Conservation (phyloP, 1,140 invertebrate genomes). For the Bicyclus anynana region DNA sequence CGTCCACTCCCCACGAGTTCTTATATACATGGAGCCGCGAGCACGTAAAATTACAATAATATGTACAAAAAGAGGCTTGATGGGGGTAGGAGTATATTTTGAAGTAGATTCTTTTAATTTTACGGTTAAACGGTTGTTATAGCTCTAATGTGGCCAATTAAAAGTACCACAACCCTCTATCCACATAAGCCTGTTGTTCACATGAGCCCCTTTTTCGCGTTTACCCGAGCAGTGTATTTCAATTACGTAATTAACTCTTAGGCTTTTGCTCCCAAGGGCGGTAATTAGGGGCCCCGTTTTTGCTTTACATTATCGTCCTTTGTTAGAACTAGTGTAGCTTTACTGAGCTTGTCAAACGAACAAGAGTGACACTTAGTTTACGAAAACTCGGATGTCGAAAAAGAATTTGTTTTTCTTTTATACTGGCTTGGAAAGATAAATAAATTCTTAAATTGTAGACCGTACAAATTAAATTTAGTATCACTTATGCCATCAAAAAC, state of each 20-base stretch:
- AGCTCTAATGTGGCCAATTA: background rate
- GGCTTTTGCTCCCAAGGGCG: constrained; percentile 12
- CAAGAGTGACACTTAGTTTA: background rate
- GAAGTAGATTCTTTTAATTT: background rate
- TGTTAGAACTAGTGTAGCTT: background rate
- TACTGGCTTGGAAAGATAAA: too few species aligned
- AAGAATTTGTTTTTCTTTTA: too few species aligned
- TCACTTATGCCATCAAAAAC: too few species aligned
- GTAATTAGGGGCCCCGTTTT: constrained; percentile 22
- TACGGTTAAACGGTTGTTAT: background rate
- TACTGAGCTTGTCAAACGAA: background rate
- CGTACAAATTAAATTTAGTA: too few species aligned
- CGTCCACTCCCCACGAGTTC: too few species aligned
- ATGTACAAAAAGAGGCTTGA: too few species aligned
- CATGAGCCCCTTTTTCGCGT: constrained; percentile 1
- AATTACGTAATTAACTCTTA: constrained; percentile 25
- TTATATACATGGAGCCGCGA: too few species aligned
- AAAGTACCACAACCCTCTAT: background rate
- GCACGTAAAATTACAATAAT: too few species aligned
- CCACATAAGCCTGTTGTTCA: background rate
- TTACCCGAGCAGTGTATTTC: constrained; percentile 14
- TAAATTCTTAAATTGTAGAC: too few species aligned
- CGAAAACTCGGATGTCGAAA: too few species aligned
- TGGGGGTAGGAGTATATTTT: too few species aligned
- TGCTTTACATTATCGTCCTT: constrained; percentile 17